Base-by-base conservation (phyloP, 2,113 vertebrate species). In the Istiophorus platypterus region DNA sequence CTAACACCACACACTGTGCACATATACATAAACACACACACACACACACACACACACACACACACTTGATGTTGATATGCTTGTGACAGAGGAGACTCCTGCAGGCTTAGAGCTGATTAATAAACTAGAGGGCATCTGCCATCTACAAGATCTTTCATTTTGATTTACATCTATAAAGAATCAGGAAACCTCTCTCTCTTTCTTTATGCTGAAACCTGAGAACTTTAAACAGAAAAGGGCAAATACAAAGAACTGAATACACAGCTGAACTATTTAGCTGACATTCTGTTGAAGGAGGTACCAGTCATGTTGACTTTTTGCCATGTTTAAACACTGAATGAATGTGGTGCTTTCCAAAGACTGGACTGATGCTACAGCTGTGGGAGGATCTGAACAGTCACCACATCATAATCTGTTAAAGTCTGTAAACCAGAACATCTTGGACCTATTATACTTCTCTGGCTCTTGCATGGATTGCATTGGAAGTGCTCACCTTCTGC, bases 81-180 rank as follows among this genome's bases (percentile, higher is more conserved):
- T 62, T 80, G 78, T 59, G 71, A 75, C 70, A 67, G 41, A 76
- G 73, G 56, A 81, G 74, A 72, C 39, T 83, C 79, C 51, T 80
- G 56, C 52, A 70, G 73, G 72, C 62, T 80, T 62, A 26, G 76
- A 77, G 58, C 56, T 82, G 76, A 87, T 77, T 72, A 72, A 66
- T 85, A 74, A 85, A 81, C 87, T 76, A 88, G n/a, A 87, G 54
- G 59, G 71, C 41, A 42, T 78, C 75, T 49, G 64, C 29, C 70
- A 75, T 45, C 57, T 64, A 31, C 14, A 58, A 24, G 27, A n/a
- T 39, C 56, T 26, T 61, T 45, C 13, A 4, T 10, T n/a, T 37
- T 13, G 29, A 31, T 9, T 12, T 22, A 15, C 22, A 9, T 51
- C 3, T 22, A 51, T 51, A 5, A 17, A n/a, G 10, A 22, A 41